phyloP scores from a whole-genome alignment of 2,113 vertebrate species.

The Oreotrochilus melanogaster region DNA sequence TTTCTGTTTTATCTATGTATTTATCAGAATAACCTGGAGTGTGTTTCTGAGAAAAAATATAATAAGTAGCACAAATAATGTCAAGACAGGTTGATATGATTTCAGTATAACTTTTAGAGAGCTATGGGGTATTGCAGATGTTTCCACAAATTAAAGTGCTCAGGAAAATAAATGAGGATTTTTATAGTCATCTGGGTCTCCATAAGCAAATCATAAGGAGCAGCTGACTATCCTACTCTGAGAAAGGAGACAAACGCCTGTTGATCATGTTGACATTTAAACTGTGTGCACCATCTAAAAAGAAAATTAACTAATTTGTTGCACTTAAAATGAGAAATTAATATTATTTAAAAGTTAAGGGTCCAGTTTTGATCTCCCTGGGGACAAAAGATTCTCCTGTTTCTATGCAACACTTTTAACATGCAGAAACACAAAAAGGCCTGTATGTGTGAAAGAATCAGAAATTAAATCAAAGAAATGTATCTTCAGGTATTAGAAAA shows the following conservation, averaged over 20 bases:
- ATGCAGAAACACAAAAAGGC: neutral
- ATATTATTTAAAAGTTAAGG: fast-evolving
- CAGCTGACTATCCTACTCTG: neutral
- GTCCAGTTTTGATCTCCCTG: neutral
- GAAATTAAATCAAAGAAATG: neutral
- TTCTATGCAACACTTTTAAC: neutral
- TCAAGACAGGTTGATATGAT: neutral
- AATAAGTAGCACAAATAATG: neutral
- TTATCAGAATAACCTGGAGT: neutral
- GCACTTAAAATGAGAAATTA: neutral
- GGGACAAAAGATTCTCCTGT: neutral
- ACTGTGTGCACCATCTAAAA: neutral
- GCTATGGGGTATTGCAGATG: neutral
- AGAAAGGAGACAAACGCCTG: neutral
- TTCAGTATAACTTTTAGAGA: neutral
- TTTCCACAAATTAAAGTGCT: neutral
- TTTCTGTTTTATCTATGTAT: neutral
- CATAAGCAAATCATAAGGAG: neutral
- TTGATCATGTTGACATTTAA: neutral
- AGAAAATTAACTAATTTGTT: neutral
- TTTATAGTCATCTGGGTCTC: neutral
- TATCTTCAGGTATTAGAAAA: neutral
- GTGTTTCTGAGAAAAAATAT: neutral
- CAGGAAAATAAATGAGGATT: neutral
- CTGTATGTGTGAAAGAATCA: neutral